Conservation (phyloP, 2,888 invertebrate species). For the Sclerodermus sp. region DNA sequence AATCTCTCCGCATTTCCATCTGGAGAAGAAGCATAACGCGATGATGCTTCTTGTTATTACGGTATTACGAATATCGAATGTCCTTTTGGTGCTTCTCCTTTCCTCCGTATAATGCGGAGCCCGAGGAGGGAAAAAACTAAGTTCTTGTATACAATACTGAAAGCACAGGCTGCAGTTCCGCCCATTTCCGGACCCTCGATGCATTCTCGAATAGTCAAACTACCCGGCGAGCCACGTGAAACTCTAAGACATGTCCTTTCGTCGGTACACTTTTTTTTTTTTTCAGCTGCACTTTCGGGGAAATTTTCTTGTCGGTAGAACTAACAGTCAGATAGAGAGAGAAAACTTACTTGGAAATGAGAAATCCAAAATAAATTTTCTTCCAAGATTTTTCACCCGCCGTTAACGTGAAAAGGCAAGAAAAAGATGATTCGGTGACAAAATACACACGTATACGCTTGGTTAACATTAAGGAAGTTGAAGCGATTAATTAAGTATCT, state of each 20-base stretch:
- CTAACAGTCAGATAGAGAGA: neutral
- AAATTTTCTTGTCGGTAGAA: conserved; percentile 1
- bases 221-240: conserved; percentile 52
- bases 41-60: conserved; percentile 48
- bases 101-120: conserved; percentile 29
- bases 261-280: conserved; percentile 33
- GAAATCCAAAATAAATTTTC: too few relatives aligned
- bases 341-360: too few relatives aligned
- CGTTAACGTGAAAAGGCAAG: too few relatives aligned
- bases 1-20: too few relatives aligned
- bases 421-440: too few relatives aligned
- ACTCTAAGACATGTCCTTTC: conserved; percentile 48
- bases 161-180: conserved; percentile 54
- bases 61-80: conserved; percentile 57
- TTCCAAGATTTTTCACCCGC: too few relatives aligned
- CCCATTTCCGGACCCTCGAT: conserved; percentile 57
- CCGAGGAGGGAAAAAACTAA: conserved; percentile 38
- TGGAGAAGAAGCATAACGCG: too few relatives aligned
- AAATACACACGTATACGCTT: too few relatives aligned
- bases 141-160: conserved; percentile 46
- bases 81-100: conserved; percentile 47
- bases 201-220: conserved; percentile 53
- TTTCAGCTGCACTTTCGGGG: conserved; percentile 3
- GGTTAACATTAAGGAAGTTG: too few relatives aligned
- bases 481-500: too few relatives aligned